These are phyloP conservation scores for Papilio gigon DNA, from an alignment of 2,888 invertebrate genomes.

Conservation along the genomic window DNA sequence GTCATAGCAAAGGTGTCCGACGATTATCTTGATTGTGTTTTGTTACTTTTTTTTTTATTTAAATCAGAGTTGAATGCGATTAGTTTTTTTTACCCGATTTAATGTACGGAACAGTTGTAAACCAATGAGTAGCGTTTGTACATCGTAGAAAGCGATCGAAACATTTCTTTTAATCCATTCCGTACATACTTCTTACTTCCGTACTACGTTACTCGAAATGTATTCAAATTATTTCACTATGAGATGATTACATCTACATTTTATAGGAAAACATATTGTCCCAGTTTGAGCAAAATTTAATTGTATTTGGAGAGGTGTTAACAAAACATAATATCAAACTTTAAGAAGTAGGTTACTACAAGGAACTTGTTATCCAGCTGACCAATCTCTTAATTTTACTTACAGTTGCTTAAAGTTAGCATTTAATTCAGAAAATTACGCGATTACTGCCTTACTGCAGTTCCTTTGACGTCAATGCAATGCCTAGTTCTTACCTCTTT, in stretches of 20 bases:
- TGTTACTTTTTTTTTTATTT: neutral
- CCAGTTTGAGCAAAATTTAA: neutral
- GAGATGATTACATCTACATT: too few relatives aligned
- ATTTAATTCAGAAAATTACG: neutral
- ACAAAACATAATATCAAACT: neutral
- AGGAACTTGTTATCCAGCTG: neutral
- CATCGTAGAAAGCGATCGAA: too few relatives aligned
- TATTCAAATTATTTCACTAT: too few relatives aligned
- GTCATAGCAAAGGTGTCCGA: neutral
- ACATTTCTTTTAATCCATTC: too few relatives aligned
- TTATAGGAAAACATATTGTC: too few relatives aligned
- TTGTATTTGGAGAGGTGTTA: neutral
- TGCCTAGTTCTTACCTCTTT: neutral
- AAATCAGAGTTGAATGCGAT: neutral
- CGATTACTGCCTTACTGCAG: too few relatives aligned
- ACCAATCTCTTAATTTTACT: neutral
- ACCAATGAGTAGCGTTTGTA: neutral
- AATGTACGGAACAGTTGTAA: neutral
- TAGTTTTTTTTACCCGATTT: neutral
- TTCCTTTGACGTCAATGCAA: neutral
- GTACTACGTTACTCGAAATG: too few relatives aligned
- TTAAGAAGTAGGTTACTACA: neutral
- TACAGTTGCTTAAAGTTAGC: neutral
- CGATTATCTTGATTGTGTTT: constrained; percentile 4
- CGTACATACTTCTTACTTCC: too few relatives aligned